Conservation (phyloP, 2,113 vertebrate species). For the Ellobius talpinus region DNA sequence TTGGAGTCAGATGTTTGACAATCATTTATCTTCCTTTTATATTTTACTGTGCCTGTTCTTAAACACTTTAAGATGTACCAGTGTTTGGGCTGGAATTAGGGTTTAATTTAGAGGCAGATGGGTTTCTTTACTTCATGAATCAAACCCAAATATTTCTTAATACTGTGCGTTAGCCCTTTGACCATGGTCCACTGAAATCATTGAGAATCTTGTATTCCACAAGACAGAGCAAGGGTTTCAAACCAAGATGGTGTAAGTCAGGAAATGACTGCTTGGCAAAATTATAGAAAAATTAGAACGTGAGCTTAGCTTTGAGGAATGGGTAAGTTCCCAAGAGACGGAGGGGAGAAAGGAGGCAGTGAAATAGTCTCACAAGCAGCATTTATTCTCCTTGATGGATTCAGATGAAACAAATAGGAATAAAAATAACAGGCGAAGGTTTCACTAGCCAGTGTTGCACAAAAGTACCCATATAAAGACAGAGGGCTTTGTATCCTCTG, state of each 20-base stretch:
- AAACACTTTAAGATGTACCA: constrained; percentile 37
- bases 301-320: neutral
- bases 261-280: neutral
- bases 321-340: neutral
- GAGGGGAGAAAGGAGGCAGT: neutral
- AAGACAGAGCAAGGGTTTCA: neutral
- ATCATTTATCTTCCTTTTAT: neutral
- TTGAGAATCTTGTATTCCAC: neutral
- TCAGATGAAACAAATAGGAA: neutral
- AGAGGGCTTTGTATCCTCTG: neutral
- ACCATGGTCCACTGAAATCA: neutral
- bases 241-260: neutral
- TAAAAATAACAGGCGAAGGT: neutral
- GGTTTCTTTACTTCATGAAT: constrained; percentile 27
- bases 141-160: neutral
- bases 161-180: neutral
- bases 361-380: neutral
- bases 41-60: constrained; percentile 1
- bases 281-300: constrained; percentile 52
- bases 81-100: neutral
- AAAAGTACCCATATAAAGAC: neutral
- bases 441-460: neutral
- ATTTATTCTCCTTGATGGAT: neutral
- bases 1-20: neutral
- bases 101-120: constrained; percentile 17